These are phyloP conservation scores for Rhinoptilus africanus DNA, from an alignment of 2,113 vertebrate genomes.

Conservation along the genomic window DNA sequence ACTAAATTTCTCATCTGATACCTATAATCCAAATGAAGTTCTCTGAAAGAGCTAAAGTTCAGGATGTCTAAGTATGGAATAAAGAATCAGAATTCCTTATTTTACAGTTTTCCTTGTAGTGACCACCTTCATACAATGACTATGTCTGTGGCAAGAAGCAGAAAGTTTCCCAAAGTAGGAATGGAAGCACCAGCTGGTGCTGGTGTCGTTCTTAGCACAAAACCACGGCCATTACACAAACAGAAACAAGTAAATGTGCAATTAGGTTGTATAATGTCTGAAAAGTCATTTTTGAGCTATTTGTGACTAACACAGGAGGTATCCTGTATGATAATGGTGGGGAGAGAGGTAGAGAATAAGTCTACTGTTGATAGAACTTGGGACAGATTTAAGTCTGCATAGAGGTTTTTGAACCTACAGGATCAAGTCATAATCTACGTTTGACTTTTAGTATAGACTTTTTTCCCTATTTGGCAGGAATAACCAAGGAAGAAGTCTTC, in stretches of 20 bases:
- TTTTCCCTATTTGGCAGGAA: background rate
- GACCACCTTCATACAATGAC: background rate
- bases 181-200: background rate
- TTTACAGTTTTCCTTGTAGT: background rate
- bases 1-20: background rate
- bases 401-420: background rate
- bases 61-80: background rate
- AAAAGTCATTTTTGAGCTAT: background rate
- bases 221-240: background rate
- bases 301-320: background rate
- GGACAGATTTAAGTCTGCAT: background rate
- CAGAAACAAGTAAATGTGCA: background rate
- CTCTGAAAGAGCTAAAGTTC: background rate
- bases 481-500: background rate
- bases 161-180: background rate
- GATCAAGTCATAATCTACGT: background rate
- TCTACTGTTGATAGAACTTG: background rate
- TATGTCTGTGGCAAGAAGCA: background rate
- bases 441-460: background rate
- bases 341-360: background rate
- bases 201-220: background rate
- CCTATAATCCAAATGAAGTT: background rate
- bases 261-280: background rate
- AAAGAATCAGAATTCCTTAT: background rate
- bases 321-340: background rate